Percentiles rank a stretch among this genome's conserved stretches.
Evolutionary conservation across 1,140 invertebrate genomes (phyloP).

Genomic region (Zaprionus nigranus): DNA sequence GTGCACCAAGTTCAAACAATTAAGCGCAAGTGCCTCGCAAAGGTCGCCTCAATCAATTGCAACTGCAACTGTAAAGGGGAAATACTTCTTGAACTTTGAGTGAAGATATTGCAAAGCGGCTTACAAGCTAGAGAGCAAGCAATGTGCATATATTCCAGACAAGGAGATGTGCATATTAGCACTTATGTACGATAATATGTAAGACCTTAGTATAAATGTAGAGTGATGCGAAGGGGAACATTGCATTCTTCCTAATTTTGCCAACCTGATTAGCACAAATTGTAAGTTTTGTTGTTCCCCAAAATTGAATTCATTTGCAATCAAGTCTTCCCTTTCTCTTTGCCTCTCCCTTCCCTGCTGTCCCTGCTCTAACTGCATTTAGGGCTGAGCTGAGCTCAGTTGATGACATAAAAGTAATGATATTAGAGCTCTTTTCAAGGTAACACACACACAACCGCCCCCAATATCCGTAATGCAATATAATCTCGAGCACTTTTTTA

Average conservation of each 20-base stretch:
- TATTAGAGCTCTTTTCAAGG: constrained; percentile 48
- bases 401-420: constrained; percentile 53
- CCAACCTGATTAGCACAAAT: neutral
- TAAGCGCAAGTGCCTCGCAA: constrained; percentile 30
- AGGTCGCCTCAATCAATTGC: neutral
- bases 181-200: too few relatives aligned
- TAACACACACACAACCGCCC: constrained; percentile 40
- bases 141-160: neutral
- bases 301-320: constrained; percentile 32
- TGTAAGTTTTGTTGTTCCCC: constrained; percentile 6
- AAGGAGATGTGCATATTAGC: too few relatives aligned
- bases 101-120: neutral
- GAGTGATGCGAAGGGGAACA: too few relatives aligned
- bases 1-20: constrained; percentile 44
- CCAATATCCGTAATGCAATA: constrained; percentile 64
- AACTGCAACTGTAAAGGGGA: neutral
- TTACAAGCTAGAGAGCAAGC: neutral
- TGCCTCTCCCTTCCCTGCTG: neutral
- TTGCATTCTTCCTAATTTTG: neutral
- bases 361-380: constrained; percentile 21
- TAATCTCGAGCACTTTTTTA: constrained; percentile 47
- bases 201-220: too few relatives aligned
- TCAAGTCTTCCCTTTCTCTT: neutral
- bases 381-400: constrained; percentile 29
- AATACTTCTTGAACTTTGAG: neutral